A percentile compares a stretch with the other conserved stretches of the same genome.
These are phyloP conservation scores for Diarsia rubi DNA, from an alignment of 2,888 invertebrate genomes.

Conservation along the genomic window DNA sequence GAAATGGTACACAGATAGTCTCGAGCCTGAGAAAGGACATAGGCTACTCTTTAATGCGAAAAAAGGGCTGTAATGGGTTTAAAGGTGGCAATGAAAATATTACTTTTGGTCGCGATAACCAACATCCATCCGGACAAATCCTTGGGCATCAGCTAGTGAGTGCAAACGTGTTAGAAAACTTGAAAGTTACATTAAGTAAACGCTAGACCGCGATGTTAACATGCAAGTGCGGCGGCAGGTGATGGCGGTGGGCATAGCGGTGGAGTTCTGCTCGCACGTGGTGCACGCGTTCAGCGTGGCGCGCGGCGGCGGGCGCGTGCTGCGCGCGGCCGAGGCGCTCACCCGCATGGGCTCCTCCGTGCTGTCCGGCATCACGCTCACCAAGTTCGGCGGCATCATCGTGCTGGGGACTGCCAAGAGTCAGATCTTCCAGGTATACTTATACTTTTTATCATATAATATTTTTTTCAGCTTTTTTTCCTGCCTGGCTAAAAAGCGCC, in stretches of 20 bases:
- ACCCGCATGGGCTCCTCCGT: constrained; percentile 98
- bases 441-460: neutral
- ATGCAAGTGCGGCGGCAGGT: constrained; percentile 85
- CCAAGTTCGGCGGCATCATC: constrained; percentile 99
- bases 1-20: no score
- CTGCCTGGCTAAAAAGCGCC: no score
- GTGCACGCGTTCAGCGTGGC: constrained; percentile 97
- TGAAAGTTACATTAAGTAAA: no score
- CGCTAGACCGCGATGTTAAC: no score
- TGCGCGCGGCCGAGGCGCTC: constrained; percentile 95
- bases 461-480: neutral
- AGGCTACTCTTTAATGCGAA: no score
- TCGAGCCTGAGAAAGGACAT: no score
- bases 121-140: no score
- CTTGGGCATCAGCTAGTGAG: no score
- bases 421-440: constrained; percentile 96
- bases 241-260: constrained; percentile 99
- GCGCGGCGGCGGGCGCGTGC: constrained; percentile 92
- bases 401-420: constrained; percentile 99
- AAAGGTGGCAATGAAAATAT: no score
- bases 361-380: constrained; percentile 99
- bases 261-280: constrained; percentile 99
- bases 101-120: no score
- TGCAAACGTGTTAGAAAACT: no score
- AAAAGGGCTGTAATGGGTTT: no score